Percentiles rank a stretch among this genome's conserved stretches.
Evolutionary conservation across 35 echinoderm and acorn worm genomes (phyloP).

Genomic region (Apostichopus japonicus): DNA sequence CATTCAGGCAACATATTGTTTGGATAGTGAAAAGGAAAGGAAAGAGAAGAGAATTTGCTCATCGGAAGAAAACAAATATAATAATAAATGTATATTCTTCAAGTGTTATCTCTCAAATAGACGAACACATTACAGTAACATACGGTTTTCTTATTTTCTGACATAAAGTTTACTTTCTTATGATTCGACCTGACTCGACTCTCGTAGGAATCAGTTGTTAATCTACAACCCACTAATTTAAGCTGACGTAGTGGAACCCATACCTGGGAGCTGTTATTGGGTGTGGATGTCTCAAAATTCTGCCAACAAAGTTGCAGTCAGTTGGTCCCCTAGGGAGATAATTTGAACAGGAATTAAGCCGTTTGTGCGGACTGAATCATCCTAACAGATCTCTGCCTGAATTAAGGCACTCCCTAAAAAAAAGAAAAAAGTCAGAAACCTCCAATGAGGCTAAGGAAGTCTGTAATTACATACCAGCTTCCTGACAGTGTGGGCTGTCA

Average conservation of each 20-base stretch:
- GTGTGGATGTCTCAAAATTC: not conserved
- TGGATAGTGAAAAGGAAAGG: too few relatives aligned
- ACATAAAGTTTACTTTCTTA: too few relatives aligned
- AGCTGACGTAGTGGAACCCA: not conserved
- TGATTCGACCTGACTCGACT: too few relatives aligned
- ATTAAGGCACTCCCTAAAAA: constrained; percentile 25
- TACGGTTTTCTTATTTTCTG: too few relatives aligned
- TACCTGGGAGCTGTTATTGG: not conserved
- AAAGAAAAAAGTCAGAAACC: constrained; percentile 8
- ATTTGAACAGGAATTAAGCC: not conserved
- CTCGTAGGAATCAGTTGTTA: too few relatives aligned
- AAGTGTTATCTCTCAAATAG: too few relatives aligned
- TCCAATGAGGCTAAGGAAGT: constrained; percentile 27
- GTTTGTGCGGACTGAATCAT: constrained; percentile 20
- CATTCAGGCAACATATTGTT: too few relatives aligned
- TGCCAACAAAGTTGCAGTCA: not conserved
- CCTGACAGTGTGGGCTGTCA: constrained; percentile 27
- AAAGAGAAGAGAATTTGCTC: too few relatives aligned
- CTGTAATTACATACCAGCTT: constrained; percentile 31
- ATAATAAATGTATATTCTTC: too few relatives aligned
- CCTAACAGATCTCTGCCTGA: not conserved
- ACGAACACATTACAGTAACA: too few relatives aligned
- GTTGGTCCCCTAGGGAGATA: not conserved
- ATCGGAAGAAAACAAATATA: too few relatives aligned
- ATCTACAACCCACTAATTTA: too few relatives aligned